phyloP scores from a whole-genome alignment of 2,888 invertebrate genomes.

The Cheilosia vernalis region DNA sequence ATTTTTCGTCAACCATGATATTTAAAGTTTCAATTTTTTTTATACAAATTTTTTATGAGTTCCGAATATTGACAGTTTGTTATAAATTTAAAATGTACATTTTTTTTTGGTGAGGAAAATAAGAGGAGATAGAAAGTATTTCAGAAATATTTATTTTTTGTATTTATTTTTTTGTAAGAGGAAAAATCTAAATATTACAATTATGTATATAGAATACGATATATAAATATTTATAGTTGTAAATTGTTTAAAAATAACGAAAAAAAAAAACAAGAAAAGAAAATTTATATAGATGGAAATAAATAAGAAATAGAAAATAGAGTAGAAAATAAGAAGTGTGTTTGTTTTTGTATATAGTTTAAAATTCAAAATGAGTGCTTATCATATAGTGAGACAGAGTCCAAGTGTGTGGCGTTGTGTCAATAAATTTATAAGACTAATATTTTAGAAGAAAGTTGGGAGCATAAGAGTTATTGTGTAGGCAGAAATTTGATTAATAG shows the following conservation, averaged over 20 bases:
- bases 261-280: constrained; percentile 5
- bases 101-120: constrained; percentile 23
- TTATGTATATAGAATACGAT: neutral
- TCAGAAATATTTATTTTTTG: constrained; percentile 46
- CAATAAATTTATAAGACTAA: neutral
- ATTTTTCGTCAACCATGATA: constrained; percentile 27
- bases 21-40: constrained; percentile 1
- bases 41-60: constrained; percentile 30
- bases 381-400: neutral
- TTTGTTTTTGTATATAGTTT: constrained; percentile 12
- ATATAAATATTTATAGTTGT: constrained; percentile 20
- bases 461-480: neutral
- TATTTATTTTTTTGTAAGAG: constrained; percentile 34
- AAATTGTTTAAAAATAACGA: constrained; percentile 9
- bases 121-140: constrained; percentile 69
- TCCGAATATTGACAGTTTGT: constrained; percentile 1
- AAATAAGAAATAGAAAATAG: constrained; percentile 17
- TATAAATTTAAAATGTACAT: constrained; percentile 17
- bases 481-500: neutral
- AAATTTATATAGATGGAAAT: constrained; percentile 11
- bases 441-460: neutral
- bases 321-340: constrained; percentile 39
- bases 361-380: neutral
- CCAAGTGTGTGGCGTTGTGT: constrained; percentile 3
- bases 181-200: constrained; percentile 70